Conservation (phyloP, 2,797 vertebrate species). For the Bufotes viridis region DNA sequence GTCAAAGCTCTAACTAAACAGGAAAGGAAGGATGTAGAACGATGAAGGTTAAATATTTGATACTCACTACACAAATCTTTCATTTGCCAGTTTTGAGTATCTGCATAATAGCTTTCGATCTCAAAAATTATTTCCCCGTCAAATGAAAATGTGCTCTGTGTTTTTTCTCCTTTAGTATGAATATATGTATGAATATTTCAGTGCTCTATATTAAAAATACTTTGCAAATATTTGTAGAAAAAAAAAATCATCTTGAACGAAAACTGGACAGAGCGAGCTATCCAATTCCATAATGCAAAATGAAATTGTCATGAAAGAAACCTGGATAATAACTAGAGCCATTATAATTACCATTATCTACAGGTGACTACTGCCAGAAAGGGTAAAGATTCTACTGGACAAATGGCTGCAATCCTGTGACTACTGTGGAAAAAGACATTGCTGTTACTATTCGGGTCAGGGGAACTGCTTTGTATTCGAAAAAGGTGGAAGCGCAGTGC, state of each 20-base stretch:
- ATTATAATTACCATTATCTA: neutral
- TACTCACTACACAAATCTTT: neutral
- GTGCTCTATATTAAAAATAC: slow-evolving; percentile 1
- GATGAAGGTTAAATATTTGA: neutral
- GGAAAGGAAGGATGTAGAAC: neutral
- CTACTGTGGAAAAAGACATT: too few relatives aligned
- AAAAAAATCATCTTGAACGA: neutral
- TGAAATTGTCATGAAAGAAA: neutral
- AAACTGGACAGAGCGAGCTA: neutral
- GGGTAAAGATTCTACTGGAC: too few relatives aligned
- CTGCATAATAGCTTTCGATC: neutral
- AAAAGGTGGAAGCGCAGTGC: too few relatives aligned
- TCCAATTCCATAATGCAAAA: neutral
- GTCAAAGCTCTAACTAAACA: neutral
- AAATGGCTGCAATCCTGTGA: too few relatives aligned
- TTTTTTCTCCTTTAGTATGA: slow-evolving; percentile 1
- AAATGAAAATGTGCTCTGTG: slow-evolving; percentile 2
- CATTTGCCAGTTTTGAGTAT: neutral
- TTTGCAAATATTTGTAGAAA: neutral
- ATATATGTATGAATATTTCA: slow-evolving; percentile 4
- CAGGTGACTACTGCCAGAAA: too few relatives aligned
- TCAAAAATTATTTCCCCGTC: neutral
- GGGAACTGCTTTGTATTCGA: too few relatives aligned
- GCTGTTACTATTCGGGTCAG: too few relatives aligned
- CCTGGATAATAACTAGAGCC: neutral